Evolutionary conservation across 2,113 vertebrate species (phyloP), one percentile per base, ranked within the genome.

Genomic region (Sakesphorus luctuosus): DNA sequence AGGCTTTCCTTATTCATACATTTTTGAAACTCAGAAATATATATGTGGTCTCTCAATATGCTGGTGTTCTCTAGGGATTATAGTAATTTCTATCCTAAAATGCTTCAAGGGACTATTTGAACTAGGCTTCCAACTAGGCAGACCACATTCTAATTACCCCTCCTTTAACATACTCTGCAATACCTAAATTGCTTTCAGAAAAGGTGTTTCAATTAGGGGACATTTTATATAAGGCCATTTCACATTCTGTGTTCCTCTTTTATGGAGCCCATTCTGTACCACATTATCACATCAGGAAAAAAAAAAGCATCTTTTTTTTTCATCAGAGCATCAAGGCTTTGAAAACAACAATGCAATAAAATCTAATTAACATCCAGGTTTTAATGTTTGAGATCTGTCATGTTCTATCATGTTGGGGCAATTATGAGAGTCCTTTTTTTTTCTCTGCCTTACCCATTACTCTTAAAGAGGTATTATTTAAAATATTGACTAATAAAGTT

Each of bases 201-300:
- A 96, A 94, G 94, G 74, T 91, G 84, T 84, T 94, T 90, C 78
- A 93, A 91, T 93, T 95, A 97, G 50, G n/a, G 71, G 75, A 83
- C 87, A 89, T 71, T 97, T 96, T 95, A 43, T 77, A 76, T 50
- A 74, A 80, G 47, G 47, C 74, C 63, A 91, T 89, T 83, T 76
- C 77, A 78, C 69, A 77, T 76, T 77, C 83, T 59, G 14, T 65
- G 25, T 61, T 93, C 36, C 52, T 93, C 36, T 84, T 90, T 88
- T 91, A 76, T 71, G 74, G 17, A 76, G 3, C 62, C 53, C 78
- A 85, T 91, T 92, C 72, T 74, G 29, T 25, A 83, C 35, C 47
- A 74, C 23, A 46, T 29, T 59, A 59, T 49, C 55, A 20, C 55
- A 80, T 58, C 81, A 81, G 58, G 43, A 19, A 46, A 49, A 81